These are phyloP conservation scores for Chrysodeixis includens DNA, from an alignment of 2,888 invertebrate genomes.

Conservation along the genomic window DNA sequence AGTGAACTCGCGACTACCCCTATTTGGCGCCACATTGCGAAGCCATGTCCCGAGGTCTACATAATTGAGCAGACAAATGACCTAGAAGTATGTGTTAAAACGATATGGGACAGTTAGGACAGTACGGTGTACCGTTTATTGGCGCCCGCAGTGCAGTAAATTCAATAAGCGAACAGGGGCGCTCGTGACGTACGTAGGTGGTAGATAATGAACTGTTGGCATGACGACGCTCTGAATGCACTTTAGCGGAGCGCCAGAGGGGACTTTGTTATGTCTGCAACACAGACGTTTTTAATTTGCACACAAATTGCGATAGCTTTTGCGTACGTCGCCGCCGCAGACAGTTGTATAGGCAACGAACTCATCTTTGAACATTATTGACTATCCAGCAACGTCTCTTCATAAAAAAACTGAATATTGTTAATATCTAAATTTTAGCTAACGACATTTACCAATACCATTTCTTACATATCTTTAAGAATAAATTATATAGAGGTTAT, in stretches of 20 bases:
- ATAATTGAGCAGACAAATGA: slow-evolving; percentile 29
- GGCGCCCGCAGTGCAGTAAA: slow-evolving; percentile 49
- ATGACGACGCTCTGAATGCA: slow-evolving; percentile 53
- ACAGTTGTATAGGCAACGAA: slow-evolving; percentile 15
- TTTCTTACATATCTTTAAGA: no score
- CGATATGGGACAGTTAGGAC: slow-evolving; percentile 19
- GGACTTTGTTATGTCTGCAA: slow-evolving; percentile 45
- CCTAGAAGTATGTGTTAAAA: slow-evolving; percentile 21
- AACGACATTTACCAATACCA: no score
- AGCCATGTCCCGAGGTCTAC: slow-evolving; percentile 11
- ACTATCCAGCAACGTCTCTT: background rate
- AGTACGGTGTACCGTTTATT: slow-evolving; percentile 24
- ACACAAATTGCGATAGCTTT: slow-evolving; percentile 20
- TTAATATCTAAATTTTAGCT: no score
- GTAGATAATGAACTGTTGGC: slow-evolving; percentile 54
- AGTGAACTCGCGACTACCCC: background rate
- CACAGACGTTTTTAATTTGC: slow-evolving; percentile 39
- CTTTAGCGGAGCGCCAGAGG: slow-evolving; percentile 32
- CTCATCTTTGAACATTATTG: background rate
- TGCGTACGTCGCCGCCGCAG: background rate
- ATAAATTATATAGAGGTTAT: no score
- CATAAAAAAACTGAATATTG: background rate
- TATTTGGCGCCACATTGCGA: slow-evolving; percentile 29
- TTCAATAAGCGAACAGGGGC: slow-evolving; percentile 55
- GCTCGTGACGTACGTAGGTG: slow-evolving; percentile 31